Evolutionary conservation across 1,140 invertebrate genomes (phyloP).

Genomic region (Magallana ariakensis): DNA sequence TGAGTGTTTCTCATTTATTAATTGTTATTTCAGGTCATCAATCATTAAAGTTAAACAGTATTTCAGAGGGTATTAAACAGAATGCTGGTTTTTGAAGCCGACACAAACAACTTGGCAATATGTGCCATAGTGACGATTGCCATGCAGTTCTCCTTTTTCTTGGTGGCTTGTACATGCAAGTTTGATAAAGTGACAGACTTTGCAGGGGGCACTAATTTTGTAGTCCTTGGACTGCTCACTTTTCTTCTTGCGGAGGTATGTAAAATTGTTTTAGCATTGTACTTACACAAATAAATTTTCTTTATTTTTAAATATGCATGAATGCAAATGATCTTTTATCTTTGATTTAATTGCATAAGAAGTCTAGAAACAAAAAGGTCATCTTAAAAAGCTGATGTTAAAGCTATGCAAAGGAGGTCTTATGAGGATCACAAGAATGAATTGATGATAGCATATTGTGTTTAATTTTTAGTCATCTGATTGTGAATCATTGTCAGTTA

Average conservation of each 20-base stretch:
- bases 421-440: no score
- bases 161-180: slow-evolving; percentile 90
- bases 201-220: slow-evolving; percentile 94
- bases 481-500: no score
- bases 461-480: no score
- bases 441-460: no score
- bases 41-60: no score
- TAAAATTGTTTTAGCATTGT: slow-evolving; percentile 5
- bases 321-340: not conserved
- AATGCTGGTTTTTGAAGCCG: slow-evolving; percentile 73
- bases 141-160: slow-evolving; percentile 94
- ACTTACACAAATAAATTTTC: not conserved
- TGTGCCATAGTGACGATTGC: slow-evolving; percentile 92
- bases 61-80: not conserved
- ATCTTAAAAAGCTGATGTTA: no score
- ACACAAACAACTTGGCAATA: slow-evolving; percentile 91
- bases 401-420: no score
- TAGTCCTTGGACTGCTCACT: slow-evolving; percentile 91
- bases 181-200: slow-evolving; percentile 95
- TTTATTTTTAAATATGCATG: not conserved
- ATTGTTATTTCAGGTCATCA: no score
- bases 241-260: slow-evolving; percentile 90
- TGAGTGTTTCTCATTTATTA: no score
- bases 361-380: no score
- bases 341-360: no score